phyloP scores from a whole-genome alignment of 2,797 vertebrate species.

The Clarias pachynema region DNA sequence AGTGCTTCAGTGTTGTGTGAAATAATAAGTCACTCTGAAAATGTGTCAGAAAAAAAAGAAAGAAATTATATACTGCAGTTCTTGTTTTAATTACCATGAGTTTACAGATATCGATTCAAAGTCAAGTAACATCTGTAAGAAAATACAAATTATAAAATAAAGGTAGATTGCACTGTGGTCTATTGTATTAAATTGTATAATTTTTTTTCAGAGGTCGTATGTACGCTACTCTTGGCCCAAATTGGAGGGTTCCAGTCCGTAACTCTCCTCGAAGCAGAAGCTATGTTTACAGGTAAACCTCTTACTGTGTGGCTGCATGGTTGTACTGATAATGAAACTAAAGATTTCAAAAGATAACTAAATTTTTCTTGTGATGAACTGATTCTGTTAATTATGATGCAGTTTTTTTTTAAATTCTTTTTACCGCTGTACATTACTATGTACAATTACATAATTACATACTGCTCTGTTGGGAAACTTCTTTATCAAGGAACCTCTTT shows the following conservation, averaged over 20 bases:
- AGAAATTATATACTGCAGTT: background rate
- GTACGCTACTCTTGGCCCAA: constrained; percentile 94
- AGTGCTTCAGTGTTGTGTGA: background rate
- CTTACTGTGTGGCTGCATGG: background rate
- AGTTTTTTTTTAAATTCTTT: no score
- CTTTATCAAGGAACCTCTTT: no score
- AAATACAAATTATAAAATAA: background rate
- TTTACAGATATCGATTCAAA: background rate
- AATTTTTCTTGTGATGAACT: no score
- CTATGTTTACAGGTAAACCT: constrained; percentile 89
- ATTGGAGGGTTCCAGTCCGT: constrained; percentile 91
- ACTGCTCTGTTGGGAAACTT: no score
- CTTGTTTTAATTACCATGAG: background rate
- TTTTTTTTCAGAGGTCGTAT: constrained; percentile 84
- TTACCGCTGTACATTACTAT: background rate
- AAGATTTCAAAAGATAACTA: background rate
- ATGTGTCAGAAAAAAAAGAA: background rate
- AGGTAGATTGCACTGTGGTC: background rate
- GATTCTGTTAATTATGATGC: background rate
- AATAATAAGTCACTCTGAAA: background rate
- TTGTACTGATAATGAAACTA: background rate
- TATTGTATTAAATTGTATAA: no score
- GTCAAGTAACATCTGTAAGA: background rate
- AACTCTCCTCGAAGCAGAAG: constrained; percentile 89
- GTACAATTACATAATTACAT: background rate